These are phyloP conservation scores for Enteromius anoplus DNA, from an alignment of 2,797 vertebrate genomes.

Conservation along the genomic window DNA sequence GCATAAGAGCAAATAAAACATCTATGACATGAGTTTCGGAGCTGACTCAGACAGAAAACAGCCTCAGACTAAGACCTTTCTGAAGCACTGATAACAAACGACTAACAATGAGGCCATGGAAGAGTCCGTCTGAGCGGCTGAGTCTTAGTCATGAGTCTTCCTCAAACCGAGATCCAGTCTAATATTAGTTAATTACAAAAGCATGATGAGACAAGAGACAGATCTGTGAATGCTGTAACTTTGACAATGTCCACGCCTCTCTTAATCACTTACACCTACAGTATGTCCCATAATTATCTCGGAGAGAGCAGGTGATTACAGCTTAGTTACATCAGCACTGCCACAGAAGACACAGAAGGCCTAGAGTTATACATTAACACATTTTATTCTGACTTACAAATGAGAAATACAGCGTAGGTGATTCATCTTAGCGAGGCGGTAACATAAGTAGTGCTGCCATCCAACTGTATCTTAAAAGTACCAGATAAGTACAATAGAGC, in stretches of 20 bases:
- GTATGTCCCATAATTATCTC: slow-evolving; percentile 20
- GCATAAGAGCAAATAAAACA: slow-evolving; percentile 35
- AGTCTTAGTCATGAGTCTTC: slow-evolving; percentile 42
- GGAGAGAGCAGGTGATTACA: slow-evolving; percentile 37
- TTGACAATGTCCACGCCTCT: slow-evolving; percentile 26
- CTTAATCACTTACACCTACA: slow-evolving; percentile 8
- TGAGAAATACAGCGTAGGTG: slow-evolving; percentile 2
- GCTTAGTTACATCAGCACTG: slow-evolving; percentile 28
- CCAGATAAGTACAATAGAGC: neutral
- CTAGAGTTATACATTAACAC: slow-evolving; percentile 3
- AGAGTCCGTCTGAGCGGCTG: neutral
- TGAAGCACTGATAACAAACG: slow-evolving; percentile 48
- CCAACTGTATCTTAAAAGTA: slow-evolving; percentile 8
- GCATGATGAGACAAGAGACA: slow-evolving; percentile 40
- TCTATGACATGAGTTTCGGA: slow-evolving; percentile 20
- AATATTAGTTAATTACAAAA: slow-evolving; percentile 38
- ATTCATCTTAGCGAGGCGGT: neutral
- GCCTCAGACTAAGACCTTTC: slow-evolving; percentile 29
- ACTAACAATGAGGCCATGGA: neutral
- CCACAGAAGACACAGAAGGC: neutral
- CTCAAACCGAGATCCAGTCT: slow-evolving; percentile 45
- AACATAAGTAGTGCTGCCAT: neutral
- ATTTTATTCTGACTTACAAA: slow-evolving; percentile 20
- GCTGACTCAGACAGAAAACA: slow-evolving; percentile 46
- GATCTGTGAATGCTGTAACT: slow-evolving; percentile 30